Evolutionary conservation across 2,888 invertebrate species (phyloP).

Genomic region (Abrostola tripartita): DNA sequence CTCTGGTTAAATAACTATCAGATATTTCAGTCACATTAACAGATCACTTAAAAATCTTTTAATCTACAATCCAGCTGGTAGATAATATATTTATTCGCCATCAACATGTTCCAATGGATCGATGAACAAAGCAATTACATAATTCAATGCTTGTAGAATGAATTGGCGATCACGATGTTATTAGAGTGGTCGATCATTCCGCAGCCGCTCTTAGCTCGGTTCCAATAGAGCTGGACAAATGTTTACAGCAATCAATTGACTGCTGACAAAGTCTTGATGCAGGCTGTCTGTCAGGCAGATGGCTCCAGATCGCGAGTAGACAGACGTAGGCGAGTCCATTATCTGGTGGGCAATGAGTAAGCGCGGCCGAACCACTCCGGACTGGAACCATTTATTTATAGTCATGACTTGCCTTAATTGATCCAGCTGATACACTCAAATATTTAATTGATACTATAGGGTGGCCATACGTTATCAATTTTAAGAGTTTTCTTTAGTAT

Average conservation of each 20-base stretch:
- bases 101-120: too few species aligned
- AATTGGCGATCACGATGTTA: background rate
- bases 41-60: too few species aligned
- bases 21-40: too few species aligned
- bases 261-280: background rate
- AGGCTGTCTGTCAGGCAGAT: slow-evolving; percentile 11
- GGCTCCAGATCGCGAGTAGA: slow-evolving; percentile 18
- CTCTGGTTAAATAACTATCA: too few species aligned
- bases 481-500: background rate
- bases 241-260: background rate
- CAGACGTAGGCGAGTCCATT: slow-evolving; percentile 11
- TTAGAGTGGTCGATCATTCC: background rate
- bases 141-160: too few species aligned
- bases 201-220: background rate
- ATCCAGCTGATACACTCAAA: slow-evolving; percentile 31
- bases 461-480: background rate
- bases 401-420: slow-evolving; percentile 46
- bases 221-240: background rate
- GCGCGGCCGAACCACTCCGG: slow-evolving; percentile 6
- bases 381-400: slow-evolving; percentile 39
- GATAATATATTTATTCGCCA: too few species aligned
- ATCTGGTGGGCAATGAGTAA: slow-evolving; percentile 20
- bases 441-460: slow-evolving; percentile 32
- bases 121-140: too few species aligned
- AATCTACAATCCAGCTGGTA: too few species aligned